Percentiles rank a stretch among this genome's conserved stretches.
Conservation (phyloP, 2,113 vertebrate genomes). For the Gallinago jamesoni region DNA sequence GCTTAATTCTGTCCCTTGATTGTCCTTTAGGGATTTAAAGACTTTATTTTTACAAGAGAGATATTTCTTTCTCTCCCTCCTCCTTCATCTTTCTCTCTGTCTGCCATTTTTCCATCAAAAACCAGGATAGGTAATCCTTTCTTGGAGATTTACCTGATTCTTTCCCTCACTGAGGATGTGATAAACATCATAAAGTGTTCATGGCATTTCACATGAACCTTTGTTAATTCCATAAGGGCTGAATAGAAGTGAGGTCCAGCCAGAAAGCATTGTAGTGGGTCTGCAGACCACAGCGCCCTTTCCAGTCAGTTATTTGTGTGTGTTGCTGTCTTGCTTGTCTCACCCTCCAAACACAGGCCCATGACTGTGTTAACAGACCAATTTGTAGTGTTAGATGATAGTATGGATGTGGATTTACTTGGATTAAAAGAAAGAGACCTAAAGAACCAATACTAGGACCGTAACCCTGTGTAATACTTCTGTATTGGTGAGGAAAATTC, state of each 20-base stretch:
- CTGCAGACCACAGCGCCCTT: background rate
- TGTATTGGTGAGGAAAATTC: background rate
- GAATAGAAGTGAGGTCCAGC: background rate
- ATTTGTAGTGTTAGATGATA: background rate
- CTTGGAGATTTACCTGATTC: background rate
- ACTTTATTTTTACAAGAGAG: background rate
- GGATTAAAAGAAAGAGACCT: background rate
- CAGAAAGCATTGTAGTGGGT: background rate
- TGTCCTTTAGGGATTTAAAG: background rate
- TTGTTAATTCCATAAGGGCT: background rate
- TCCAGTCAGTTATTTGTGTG: background rate
- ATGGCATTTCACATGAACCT: background rate
- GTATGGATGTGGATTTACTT: background rate
- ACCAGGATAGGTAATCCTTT: background rate
- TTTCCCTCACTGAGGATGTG: background rate
- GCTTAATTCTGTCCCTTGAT: background rate
- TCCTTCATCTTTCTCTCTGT: background rate
- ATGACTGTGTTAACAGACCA: background rate
- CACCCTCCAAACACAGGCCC: background rate
- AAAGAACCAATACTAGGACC: rapidly evolving
- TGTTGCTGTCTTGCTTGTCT: background rate
- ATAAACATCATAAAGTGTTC: background rate
- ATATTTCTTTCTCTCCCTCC: background rate
- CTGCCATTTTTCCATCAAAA: background rate
- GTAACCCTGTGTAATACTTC: rapidly evolving